A percentile compares a stretch with the other conserved stretches of the same genome.
Conservation (phyloP, 2,797 vertebrate genomes). For the Protosalanx chinensis region DNA sequence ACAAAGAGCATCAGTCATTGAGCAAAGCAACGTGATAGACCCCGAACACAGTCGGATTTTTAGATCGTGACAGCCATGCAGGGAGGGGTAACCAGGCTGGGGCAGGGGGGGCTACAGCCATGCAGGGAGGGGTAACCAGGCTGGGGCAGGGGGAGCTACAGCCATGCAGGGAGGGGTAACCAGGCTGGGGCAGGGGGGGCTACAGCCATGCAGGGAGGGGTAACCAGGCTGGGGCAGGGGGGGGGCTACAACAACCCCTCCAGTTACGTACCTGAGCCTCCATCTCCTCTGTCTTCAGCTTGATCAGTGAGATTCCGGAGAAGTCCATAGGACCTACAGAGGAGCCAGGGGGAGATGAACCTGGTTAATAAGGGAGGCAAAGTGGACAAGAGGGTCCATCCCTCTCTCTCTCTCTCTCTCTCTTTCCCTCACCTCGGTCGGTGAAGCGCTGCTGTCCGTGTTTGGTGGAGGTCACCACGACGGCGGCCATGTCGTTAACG, state of each 20-base stretch:
- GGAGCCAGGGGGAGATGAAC: neutral
- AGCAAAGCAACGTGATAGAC: no score
- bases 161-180: neutral
- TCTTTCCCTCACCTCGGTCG: constrained; percentile 75
- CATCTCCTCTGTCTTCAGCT: constrained; percentile 97
- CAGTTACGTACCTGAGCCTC: constrained; percentile 84
- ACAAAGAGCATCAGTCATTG: no score
- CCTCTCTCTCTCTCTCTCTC: neutral
- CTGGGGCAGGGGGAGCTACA: neutral
- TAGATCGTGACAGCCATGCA: neutral
- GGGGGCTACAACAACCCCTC: neutral
- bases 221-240: no score
- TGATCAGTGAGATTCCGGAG: constrained; percentile 88
- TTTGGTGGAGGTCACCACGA: constrained; percentile 90
- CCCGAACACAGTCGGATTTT: no score
- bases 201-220: no score
- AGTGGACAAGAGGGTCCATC: neutral
- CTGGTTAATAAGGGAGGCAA: neutral
- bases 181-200: no score
- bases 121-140: no score
- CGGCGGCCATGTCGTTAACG: constrained; percentile 88
- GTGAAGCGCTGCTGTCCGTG: constrained; percentile 84
- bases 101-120: no score
- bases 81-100: neutral
- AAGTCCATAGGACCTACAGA: constrained; percentile 88